phyloP scores from a whole-genome alignment of 2,888 invertebrate genomes.

The Ectobius pallidus region DNA sequence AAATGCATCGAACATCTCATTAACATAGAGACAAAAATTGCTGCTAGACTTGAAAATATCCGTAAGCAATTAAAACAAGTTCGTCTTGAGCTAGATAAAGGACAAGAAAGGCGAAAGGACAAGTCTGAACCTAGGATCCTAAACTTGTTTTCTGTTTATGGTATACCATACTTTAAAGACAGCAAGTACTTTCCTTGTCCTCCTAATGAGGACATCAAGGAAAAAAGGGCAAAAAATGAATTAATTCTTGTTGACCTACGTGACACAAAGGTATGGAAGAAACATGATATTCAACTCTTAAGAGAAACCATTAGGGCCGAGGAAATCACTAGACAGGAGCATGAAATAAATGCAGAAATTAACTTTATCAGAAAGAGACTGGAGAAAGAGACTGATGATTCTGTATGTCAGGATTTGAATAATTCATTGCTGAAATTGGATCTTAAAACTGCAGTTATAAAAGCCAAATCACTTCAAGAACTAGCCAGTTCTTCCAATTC shows the following conservation, averaged over 20 bases:
- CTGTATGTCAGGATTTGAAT: neutral
- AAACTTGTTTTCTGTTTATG: neutral
- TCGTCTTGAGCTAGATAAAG: neutral
- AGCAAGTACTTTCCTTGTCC: neutral
- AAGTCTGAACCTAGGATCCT: neutral
- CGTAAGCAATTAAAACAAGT: neutral
- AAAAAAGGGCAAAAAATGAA: neutral
- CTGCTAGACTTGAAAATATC: neutral
- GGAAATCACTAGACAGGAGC: neutral
- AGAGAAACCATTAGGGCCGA: neutral
- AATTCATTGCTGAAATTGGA: neutral
- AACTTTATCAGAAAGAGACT: neutral
- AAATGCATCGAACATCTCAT: neutral
- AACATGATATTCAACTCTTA: neutral
- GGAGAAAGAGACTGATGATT: neutral
- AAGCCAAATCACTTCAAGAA: neutral
- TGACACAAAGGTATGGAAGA: neutral
- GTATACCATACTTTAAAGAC: conserved; percentile 24
- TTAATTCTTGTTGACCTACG: neutral
- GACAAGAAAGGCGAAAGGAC: neutral
- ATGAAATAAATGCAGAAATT: neutral
- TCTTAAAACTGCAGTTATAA: neutral
- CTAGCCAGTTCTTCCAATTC: neutral
- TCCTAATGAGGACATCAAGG: neutral
- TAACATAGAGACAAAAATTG: neutral